Evolutionary conservation across 2,113 vertebrate species (phyloP), one percentile per base, ranked within the genome.

Genomic region (Hylia prasina): DNA sequence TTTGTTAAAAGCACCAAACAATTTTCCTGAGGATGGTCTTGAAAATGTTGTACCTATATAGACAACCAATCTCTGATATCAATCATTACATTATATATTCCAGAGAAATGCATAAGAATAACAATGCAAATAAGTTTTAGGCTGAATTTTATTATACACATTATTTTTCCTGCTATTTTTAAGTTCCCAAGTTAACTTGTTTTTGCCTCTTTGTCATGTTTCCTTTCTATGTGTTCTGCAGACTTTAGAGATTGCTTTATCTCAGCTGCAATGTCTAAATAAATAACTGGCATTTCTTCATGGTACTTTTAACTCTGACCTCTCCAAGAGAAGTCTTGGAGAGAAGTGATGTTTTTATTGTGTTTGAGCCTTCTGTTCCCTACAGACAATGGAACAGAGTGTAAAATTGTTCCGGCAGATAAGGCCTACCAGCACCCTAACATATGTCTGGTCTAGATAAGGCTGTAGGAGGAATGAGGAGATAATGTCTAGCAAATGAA

Each of bases 391-490:
- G 53, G 57, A 87, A 72, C 7, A 0, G 47, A 20, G 37, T 61
- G 28, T 89, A 87, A 82, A 96, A 61, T 57, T 79, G 13, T 82
- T 87, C 84, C 0, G 0, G 47, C 28, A 80, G 81, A 72, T 85
- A 87, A 95, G 63, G 42, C 44, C 48, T 89, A 79, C 40, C 18
- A 11, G 3, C n/a, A 61, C 39, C 33, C 11, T 50, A 40, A 40
- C 51, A 22, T 66, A 23, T 75, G 61, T 80, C 72, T 89, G 68
- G 56, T 70, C 50, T 80, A 94, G 82, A 88, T 94, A 95, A 97
- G 66, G 42, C 53, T 80, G 78, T n/a, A 88, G 40, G 16, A 96
- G 50, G 25, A 93, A 56, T 24, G 14, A 31, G 20, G 31, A 90
- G 78, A 86, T 85, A 93, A 85, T 27, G 54, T 85, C 58, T 90